Base-by-base conservation (phyloP, 2,888 invertebrate genomes). In the Silvanus unidentatus region DNA sequence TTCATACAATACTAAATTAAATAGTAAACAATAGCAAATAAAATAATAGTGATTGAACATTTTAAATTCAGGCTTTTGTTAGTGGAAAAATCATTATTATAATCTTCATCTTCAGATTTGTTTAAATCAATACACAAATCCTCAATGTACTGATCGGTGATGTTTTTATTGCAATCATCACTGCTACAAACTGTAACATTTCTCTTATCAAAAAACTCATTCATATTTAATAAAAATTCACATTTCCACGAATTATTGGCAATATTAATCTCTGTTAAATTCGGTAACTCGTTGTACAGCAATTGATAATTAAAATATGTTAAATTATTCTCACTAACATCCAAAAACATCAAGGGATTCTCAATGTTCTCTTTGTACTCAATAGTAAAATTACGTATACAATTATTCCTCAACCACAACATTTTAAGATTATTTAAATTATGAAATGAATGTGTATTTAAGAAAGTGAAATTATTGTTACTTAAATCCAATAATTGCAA, bases 381-480 rank as follows among this genome's bases (percentile, higher is more conserved):
- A 15, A 68, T 46, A 2, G 50, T 56, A 36, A 69, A 53, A 54
- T 63, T 62, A 10, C 30, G 57, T 5, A 67, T 60, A 5, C 45
- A 53, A 49, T 69, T 70, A 30, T 57, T 59, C 46, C 64, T 64
- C 44, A 71, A 49, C 69, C 69, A 71, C 15, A 71, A 48, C 22
- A 61, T 57, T 9, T 54, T 57, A 40, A 71, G 48, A 30, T 61
- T 62, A n/a, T 57, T 53, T 52, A 69, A 59, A 49, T 61, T 61
- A 35, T 60, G 60, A 40, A 70, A 61, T 29, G 67, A 57, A 40
- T 48, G 53, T 5, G 8, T 22, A 37, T 59, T 51, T 35, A 70
- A 60, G 11, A 45, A 48, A 30, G 55, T 49, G 44, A 71, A 63
- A 9, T 59, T 49, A 43, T 71, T 71, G 11, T 57, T 51, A 5